These are phyloP conservation scores for Poecilia wingei DNA, from an alignment of 2,797 vertebrate genomes.

Conservation along the genomic window DNA sequence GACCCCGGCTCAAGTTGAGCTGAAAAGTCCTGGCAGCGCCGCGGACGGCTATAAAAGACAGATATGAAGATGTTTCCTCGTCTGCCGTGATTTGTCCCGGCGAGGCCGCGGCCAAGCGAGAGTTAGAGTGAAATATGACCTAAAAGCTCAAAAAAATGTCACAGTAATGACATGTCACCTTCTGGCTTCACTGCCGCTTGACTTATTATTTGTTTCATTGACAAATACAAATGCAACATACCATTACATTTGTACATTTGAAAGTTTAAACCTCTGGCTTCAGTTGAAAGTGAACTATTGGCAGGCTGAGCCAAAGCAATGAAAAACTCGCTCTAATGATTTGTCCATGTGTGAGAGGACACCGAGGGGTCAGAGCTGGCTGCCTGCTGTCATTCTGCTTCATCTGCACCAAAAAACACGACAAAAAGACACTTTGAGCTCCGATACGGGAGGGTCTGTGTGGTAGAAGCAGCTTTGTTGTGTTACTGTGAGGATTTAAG, in stretches of 20 bases:
- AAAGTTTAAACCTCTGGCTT: conserved; percentile 54
- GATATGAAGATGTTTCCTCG: conserved; percentile 68
- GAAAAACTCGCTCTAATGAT: conserved; percentile 64
- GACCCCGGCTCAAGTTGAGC: conserved; percentile 58
- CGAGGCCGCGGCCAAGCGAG: conserved; percentile 22
- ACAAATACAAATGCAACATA: conserved; percentile 50
- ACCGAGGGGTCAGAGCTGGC: conserved; percentile 56
- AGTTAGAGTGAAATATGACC: conserved; percentile 8
- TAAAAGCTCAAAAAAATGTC: conserved; percentile 8
- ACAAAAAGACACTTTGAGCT: neutral
- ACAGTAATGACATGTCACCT: conserved; percentile 34
- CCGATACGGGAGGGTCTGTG: neutral
- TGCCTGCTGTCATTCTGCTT: conserved; percentile 21
- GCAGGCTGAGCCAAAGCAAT: conserved; percentile 49
- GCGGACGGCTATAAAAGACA: conserved; percentile 54
- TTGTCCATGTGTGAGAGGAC: conserved; percentile 73
- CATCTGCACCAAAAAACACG: conserved; percentile 1
- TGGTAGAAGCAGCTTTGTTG: neutral
- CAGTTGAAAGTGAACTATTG: conserved; percentile 60
- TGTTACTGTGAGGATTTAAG: neutral
- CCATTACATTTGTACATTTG: conserved; percentile 45
- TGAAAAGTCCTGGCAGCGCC: conserved; percentile 59
- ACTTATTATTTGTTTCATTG: conserved; percentile 44
- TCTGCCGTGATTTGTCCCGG: conserved; percentile 49
- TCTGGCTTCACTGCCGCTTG: conserved; percentile 3